A percentile compares a stretch with the other conserved stretches of the same genome.
Evolutionary conservation across 1,140 invertebrate genomes (phyloP).

Genomic region (Lordiphosa stackelbergi): DNA sequence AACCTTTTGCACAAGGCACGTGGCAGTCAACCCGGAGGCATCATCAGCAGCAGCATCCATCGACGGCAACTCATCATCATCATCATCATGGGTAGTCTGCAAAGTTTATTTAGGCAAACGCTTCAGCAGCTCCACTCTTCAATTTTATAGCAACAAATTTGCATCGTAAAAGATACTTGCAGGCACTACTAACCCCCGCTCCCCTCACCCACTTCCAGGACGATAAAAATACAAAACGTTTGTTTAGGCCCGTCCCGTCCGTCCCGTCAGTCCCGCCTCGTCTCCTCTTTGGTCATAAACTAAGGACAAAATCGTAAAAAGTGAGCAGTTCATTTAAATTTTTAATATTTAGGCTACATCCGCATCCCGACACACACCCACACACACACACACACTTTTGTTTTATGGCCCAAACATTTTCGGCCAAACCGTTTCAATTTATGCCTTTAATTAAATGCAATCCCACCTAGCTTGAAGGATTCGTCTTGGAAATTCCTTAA

Average conservation of each 20-base stretch:
- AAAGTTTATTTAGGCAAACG: conserved; percentile 71
- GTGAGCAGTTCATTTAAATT: conserved; percentile 74
- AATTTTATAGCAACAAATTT: conserved; percentile 75
- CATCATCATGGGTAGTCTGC: conserved; percentile 57
- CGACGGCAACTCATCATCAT: conserved; percentile 64
- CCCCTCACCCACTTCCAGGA: conserved; percentile 25
- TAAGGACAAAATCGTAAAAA: conserved; percentile 75
- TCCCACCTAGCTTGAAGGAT: conserved; percentile 44
- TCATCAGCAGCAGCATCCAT: conserved; percentile 32
- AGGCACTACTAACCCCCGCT: conserved; percentile 34
- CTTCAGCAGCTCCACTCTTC: conserved; percentile 65
- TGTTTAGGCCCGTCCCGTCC: conserved; percentile 55
- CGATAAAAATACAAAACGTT: conserved; percentile 74
- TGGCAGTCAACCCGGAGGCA: conserved; percentile 39
- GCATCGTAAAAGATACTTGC: conserved; percentile 71
- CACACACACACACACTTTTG: conserved; percentile 46
- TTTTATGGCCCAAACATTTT: conserved; percentile 53
- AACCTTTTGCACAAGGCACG: conserved; percentile 65
- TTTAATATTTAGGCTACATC: conserved; percentile 66
- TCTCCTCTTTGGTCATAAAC: conserved; percentile 50
- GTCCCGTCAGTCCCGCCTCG: conserved; percentile 1
- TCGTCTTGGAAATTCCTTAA: conserved; percentile 52
- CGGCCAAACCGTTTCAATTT: conserved; percentile 60
- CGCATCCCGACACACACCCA: conserved; percentile 1
- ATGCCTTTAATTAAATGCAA: conserved; percentile 75